Percentiles rank a stretch among this genome's conserved stretches.
These are phyloP conservation scores for Temnothorax unifasciatus DNA, from an alignment of 2,888 invertebrate genomes.

Conservation along the genomic window DNA sequence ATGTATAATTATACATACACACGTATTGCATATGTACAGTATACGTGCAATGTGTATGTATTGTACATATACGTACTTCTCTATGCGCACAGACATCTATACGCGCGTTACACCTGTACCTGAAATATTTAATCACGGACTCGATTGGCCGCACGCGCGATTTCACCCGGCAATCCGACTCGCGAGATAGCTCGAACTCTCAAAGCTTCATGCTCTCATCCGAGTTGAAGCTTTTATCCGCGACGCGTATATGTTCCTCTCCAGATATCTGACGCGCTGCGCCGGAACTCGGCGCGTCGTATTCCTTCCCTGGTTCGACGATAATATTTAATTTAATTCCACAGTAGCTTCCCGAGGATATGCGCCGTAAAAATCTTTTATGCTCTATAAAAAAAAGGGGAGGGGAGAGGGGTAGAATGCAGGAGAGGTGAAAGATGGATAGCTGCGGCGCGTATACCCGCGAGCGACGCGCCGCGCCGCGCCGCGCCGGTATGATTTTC, in stretches of 20 bases:
- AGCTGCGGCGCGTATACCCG: conserved; percentile 17
- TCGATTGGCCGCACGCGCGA: conserved; percentile 52
- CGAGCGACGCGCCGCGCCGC: conserved; percentile 4
- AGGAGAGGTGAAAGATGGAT: conserved; percentile 25
- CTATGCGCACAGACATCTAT: no score
- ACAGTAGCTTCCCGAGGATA: conserved; percentile 10
- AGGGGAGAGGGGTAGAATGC: neutral
- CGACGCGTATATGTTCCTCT: conserved; percentile 37
- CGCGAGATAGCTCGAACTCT: conserved; percentile 25
- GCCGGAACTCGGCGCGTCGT: conserved; percentile 36
- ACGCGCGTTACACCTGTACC: neutral
- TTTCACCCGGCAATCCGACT: conserved; percentile 43
- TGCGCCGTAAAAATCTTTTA: conserved; percentile 49
- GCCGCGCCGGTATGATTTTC: conserved; percentile 35
- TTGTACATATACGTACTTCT: no score
- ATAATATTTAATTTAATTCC: conserved; percentile 55
- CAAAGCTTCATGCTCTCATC: conserved; percentile 49
- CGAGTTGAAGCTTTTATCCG: conserved; percentile 48
- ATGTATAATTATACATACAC: neutral
- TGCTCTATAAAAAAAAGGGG: neutral
- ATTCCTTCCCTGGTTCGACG: conserved; percentile 40
- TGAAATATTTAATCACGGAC: conserved; percentile 51
- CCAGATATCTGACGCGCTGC: conserved; percentile 11
- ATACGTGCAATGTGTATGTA: no score
- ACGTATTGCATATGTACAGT: no score